Evolutionary conservation across 2,797 vertebrate genomes (phyloP), one percentile per base, ranked within the genome.

Genomic region (Coregonus suidteri): DNA sequence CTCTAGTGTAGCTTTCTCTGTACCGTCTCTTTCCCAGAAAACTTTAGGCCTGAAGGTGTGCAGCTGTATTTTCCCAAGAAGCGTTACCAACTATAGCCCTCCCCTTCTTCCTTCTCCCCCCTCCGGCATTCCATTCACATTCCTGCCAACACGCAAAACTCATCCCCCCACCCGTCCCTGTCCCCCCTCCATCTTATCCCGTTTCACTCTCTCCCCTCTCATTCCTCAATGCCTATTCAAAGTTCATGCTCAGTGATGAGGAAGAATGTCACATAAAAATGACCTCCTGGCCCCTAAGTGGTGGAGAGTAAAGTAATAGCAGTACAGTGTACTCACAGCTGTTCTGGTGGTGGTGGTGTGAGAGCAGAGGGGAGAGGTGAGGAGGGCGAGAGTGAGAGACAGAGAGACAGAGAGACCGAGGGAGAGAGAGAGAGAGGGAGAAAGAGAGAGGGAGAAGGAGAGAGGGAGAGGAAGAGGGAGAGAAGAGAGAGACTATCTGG

Each of bases 211-310:
- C 25, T 30, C 25, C 14, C 73, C 56, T 20, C 41, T 52, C 25
- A 9, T 65, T 11, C 62, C 11, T 30, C 25, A 34, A 34, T 2
- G 2, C 41, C 41, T 47, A 13, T 37, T 47, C 79, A 75, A 83
- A 82, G 80, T 75, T 76, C 59, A 80, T 76, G 76, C 72, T 68
- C 66, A 76, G 85, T 83, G 80, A 85, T 83, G 41, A 41, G 9
- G 80, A 89, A 88, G 87, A 88, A 86, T 87, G 84, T 84, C 84
- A 82, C 82, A 82, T 83, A 76, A 69, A 76, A 79, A 77, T 84
- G 84, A 84, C 83, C 82, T 74, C 64, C 71, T 72, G 77, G 64
- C 74, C 69, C 37, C 66, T 75, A 65, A 37, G 74, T 64, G 76
- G 74, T 77, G 79, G 78, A 74, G 73, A 87, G 87, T 77, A 87